Base-by-base conservation (phyloP, 2,888 invertebrate species). In the Arge pagana region DNA sequence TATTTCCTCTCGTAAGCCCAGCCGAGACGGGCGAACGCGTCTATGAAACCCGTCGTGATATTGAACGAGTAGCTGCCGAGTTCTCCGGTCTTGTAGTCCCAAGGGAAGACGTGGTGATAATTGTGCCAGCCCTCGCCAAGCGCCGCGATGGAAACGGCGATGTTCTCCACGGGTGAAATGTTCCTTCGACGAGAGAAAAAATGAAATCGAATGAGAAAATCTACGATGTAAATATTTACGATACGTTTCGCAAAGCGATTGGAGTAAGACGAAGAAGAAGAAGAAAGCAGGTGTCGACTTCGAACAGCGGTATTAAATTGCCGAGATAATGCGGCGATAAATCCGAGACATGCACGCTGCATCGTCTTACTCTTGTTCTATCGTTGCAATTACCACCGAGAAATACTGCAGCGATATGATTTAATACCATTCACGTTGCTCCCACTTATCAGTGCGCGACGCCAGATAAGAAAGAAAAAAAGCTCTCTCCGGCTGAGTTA, bases 61-160 rank as follows among this genome's bases (percentile, higher is more conserved):
- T 95, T 95, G 50, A 82, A 73, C 10, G 79, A 76, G 52, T 86
- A 79, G 48, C 80, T 76, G 0, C 88, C 88, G 16, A 87, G 78
- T 76, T 82, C 84, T 64, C 73, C 84, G 62, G 81, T 82, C 69
- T 77, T 82, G 70, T 79, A 83, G 59, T 79, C 82, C 80, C 79
- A 82, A 0, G 77, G 85, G 67, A 88, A 87, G 10, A 87, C 89
- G 70, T 90, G 90, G 68, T 90, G 90, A 69, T 87, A 90, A 74
- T 90, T 90, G 75, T 90, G 90, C 89, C 89, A 90, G 11, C 90
- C 90, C 68, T 90, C 90, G 1, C 90, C 90, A 11, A 90, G 72
- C 0, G 90, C 87, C 5, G 88, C 85, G 35, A 90, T 76, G n/a
- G 89, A 86, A 1, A 90, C 89, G 4, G 84, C 77, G 4, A 85